Percentiles rank a stretch among this genome's conserved stretches.
These are phyloP conservation scores for Tipula vernalis DNA, from an alignment of 2,888 invertebrate species.

Conservation along the genomic window DNA sequence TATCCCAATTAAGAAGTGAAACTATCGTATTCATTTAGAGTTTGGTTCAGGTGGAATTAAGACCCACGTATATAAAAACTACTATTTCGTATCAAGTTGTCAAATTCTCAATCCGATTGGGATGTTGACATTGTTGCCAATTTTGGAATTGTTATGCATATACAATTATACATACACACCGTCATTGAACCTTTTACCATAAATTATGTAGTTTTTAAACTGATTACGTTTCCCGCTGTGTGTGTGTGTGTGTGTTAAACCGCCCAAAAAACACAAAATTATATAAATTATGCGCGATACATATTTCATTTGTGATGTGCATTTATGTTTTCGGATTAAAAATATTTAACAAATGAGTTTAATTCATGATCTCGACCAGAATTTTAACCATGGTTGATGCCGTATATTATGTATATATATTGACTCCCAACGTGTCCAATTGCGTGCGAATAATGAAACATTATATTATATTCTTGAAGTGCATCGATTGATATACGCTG, in stretches of 20 bases:
- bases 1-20: not conserved
- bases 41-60: not conserved
- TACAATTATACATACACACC: not conserved
- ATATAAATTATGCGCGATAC: not conserved
- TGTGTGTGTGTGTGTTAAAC: not conserved
- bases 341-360: not conserved
- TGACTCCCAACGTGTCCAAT: not conserved
- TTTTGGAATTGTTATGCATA: not conserved
- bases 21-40: not conserved
- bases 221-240: not conserved
- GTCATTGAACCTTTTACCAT: not conserved
- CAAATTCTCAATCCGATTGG: not conserved
- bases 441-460: not conserved
- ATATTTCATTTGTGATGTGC: not conserved
- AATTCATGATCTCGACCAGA: not conserved
- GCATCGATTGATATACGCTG: not conserved
- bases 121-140: not conserved
- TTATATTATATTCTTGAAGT: not conserved
- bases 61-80: not conserved
- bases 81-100: not conserved
- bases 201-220: not conserved
- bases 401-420: no score
- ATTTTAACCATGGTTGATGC: not conserved
- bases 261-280: not conserved
- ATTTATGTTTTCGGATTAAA: not conserved